phyloP scores from a whole-genome alignment of 2,797 vertebrate genomes.

The Pithecia hirsuta region DNA sequence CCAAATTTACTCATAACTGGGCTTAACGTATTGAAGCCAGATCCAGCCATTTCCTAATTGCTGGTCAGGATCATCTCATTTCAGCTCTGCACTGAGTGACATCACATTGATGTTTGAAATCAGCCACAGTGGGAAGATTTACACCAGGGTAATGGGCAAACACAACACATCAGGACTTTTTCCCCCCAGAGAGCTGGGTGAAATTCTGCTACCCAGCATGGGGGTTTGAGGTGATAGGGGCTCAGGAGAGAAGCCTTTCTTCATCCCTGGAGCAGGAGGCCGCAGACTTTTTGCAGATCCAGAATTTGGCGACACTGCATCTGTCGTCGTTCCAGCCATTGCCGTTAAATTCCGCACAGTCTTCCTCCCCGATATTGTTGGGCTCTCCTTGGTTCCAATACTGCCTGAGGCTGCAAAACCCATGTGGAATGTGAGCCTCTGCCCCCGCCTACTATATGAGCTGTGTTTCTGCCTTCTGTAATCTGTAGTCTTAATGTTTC shows the following conservation, averaged over 20 bases:
- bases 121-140: neutral
- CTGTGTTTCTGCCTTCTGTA: neutral
- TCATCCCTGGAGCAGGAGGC: neutral
- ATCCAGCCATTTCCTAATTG: neutral
- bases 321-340: neutral
- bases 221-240: too few relatives aligned
- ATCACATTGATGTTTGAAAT: neutral
- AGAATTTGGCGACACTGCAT: neutral
- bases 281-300: neutral
- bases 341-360: neutral
- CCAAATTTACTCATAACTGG: neutral
- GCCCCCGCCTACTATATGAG: fast-evolving
- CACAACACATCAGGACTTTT: fast-evolving
- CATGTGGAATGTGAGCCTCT: neutral
- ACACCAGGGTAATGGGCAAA: neutral
- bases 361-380: neutral
- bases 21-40: neutral
- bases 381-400: neutral
- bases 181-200: neutral
- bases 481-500: neutral
- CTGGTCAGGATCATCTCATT: neutral
- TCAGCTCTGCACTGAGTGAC: neutral
- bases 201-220: neutral
- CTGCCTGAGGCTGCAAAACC: neutral
- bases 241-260: too few relatives aligned